A percentile compares a stretch with the other conserved stretches of the same genome.
Evolutionary conservation across 2,888 invertebrate genomes (phyloP).

Genomic region (Xiphydria camelus): DNA sequence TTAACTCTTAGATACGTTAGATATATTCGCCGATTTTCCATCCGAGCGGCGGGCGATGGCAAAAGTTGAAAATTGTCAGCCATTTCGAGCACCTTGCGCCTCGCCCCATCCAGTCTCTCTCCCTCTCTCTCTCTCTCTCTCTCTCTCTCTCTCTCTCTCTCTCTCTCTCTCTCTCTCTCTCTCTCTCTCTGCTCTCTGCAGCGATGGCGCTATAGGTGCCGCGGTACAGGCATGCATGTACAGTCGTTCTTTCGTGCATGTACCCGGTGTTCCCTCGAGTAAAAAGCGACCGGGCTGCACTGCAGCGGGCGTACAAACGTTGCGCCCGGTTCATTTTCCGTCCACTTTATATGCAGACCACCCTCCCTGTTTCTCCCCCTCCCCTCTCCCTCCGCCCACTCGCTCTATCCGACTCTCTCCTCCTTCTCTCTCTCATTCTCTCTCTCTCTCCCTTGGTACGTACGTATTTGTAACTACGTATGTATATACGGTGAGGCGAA

Average conservation of each 20-base stretch:
- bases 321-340: slow-evolving; percentile 51
- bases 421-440: background rate
- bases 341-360: slow-evolving; percentile 55
- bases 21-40: slow-evolving; percentile 44
- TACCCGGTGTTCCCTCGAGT: no score
- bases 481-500: slow-evolving; percentile 26
- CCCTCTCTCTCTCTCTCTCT: slow-evolving; percentile 9
- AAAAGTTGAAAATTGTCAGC: slow-evolving; percentile 49
- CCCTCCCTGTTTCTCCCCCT: slow-evolving; percentile 29
- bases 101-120: no score
- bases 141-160: slow-evolving; percentile 9
- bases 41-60: slow-evolving; percentile 41
- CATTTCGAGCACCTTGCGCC: slow-evolving; percentile 46
- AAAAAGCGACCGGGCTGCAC: no score
- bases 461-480: slow-evolving; percentile 7
- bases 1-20: slow-evolving; percentile 27
- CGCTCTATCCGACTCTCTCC: slow-evolving; percentile 2
- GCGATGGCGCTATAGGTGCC: no score
- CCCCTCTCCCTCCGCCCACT: slow-evolving; percentile 2
- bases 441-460: background rate
- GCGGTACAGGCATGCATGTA: no score
- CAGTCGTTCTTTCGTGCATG: no score
- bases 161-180: slow-evolving; percentile 21
- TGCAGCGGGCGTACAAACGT: no score
- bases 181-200: no score